These are phyloP conservation scores for Dicaeum eximium DNA, from an alignment of 2,113 vertebrate species.

Conservation along the genomic window DNA sequence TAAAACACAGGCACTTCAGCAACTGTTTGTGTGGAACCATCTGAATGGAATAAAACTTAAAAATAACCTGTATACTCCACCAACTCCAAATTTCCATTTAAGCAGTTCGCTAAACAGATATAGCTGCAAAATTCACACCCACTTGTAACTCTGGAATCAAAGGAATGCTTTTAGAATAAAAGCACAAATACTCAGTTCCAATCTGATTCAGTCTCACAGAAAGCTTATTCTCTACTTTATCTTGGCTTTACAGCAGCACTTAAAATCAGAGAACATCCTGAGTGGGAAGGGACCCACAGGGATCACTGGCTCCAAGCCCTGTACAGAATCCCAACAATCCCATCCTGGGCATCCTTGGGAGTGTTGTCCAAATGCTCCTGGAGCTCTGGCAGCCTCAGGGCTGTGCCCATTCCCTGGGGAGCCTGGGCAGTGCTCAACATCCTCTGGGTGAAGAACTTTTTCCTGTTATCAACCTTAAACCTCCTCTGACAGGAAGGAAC, in stretches of 20 bases:
- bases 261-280: neutral
- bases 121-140: neutral
- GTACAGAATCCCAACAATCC: neutral
- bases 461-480: neutral
- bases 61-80: neutral
- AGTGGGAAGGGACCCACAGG: neutral
- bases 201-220: neutral
- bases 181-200: neutral
- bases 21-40: neutral
- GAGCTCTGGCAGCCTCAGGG: neutral
- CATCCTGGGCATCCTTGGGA: neutral
- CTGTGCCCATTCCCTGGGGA: neutral
- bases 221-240: neutral
- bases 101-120: neutral
- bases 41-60: neutral
- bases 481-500: neutral
- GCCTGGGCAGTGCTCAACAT: rapidly evolving
- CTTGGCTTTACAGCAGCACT: neutral
- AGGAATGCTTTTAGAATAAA: neutral
- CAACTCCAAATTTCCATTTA: neutral
- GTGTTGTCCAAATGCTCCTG: rapidly evolving
- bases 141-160: neutral
- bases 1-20: neutral
- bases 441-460: neutral
- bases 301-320: neutral